phyloP scores from a whole-genome alignment of 2,888 invertebrate species.

The Steinernema hermaphroditum region DNA sequence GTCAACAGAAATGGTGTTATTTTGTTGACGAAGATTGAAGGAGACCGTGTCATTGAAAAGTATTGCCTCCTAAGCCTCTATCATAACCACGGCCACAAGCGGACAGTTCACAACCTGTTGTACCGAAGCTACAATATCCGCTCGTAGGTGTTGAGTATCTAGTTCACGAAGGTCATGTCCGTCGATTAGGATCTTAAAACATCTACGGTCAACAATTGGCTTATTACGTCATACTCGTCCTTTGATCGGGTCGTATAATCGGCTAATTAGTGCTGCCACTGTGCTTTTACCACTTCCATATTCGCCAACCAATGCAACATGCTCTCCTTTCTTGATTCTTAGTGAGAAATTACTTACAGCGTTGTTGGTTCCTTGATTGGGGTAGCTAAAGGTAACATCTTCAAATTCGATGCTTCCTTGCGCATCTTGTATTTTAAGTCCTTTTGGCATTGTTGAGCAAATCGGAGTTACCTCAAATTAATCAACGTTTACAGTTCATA shows the following conservation, averaged over 20 bases:
- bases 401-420: not conserved
- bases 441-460: not conserved
- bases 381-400: not conserved
- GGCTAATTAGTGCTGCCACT: not conserved
- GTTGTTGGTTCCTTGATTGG: not conserved
- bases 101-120: too few relatives aligned
- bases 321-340: not conserved
- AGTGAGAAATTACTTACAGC: not conserved
- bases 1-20: conserved; percentile 37
- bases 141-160: conserved; percentile 42
- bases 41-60: conserved; percentile 48
- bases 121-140: conserved; percentile 43
- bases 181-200: conserved; percentile 42
- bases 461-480: not conserved
- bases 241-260: conserved; percentile 73
- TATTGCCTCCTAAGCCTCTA: too few relatives aligned
- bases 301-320: not conserved
- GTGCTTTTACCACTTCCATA: not conserved
- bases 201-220: conserved; percentile 67
- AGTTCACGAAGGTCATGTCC: conserved; percentile 44
- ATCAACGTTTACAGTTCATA: not conserved
- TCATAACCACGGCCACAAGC: too few relatives aligned
- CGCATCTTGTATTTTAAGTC: not conserved
- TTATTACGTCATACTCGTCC: conserved; percentile 79
- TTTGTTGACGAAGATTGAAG: conserved; percentile 42